Conservation (phyloP, 2,888 invertebrate species). For the Girardia tigrina region DNA sequence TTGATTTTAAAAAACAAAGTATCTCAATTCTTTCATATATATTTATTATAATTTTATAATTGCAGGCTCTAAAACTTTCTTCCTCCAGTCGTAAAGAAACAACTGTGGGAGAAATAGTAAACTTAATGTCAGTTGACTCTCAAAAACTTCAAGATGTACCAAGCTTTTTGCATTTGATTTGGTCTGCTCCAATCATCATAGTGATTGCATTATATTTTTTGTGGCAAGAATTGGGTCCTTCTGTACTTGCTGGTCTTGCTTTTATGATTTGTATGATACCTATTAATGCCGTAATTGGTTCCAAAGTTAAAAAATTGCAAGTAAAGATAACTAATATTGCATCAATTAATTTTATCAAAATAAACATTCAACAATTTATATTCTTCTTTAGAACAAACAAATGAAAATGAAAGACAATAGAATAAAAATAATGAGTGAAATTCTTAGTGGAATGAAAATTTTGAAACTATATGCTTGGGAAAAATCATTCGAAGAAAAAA, state of each 20-base stretch:
- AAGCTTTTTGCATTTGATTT: constrained; percentile 40
- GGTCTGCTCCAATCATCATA: constrained; percentile 42
- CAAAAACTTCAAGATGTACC: constrained; percentile 45
- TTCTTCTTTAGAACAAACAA: constrained; percentile 42
- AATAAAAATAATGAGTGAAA: constrained; percentile 51
- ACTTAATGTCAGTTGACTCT: constrained; percentile 52
- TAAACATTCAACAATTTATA: neutral
- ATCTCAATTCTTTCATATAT: no score
- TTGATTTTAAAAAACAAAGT: no score
- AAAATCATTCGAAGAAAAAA: constrained; percentile 31
- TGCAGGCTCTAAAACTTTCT: constrained; percentile 40
- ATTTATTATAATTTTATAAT: no score
- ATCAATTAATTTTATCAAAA: no score
- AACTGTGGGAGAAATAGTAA: constrained; percentile 52
- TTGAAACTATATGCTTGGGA: constrained; percentile 37
- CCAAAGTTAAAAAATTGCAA: constrained; percentile 45
- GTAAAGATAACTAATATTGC: no score
- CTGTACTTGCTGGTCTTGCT: constrained; percentile 77
- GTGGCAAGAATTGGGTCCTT: constrained; percentile 56
- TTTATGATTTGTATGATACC: constrained; percentile 77
- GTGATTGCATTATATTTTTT: constrained; percentile 46
- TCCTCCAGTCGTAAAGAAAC: constrained; percentile 40
- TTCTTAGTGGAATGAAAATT: constrained; percentile 50
- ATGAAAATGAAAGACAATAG: constrained; percentile 49
- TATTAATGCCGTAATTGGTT: constrained; percentile 47